Conservation (phyloP, 2,113 vertebrate species). For the Microtus ochrogaster region DNA sequence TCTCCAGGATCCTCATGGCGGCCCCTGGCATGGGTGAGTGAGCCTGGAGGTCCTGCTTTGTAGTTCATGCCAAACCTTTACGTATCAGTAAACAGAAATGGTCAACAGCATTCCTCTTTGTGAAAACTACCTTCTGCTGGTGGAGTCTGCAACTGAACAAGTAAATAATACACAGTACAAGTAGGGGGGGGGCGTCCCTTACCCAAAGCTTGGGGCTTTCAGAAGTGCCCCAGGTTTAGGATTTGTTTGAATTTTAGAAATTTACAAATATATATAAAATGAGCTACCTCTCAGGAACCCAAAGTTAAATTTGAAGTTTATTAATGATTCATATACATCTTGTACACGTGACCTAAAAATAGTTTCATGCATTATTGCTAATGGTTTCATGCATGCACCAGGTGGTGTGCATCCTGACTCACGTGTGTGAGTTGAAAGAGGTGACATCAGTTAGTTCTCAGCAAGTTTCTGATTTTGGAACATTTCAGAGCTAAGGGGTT, state of each 20-base stretch:
- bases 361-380: not conserved
- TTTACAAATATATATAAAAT: not conserved
- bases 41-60: not conserved
- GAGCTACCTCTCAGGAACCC: not conserved
- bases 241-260: not conserved
- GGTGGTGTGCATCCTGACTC: not conserved
- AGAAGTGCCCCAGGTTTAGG: not conserved
- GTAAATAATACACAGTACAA: not conserved
- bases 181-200: not conserved
- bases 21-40: constrained; percentile 97
- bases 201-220: not conserved
- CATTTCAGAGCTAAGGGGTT: not conserved
- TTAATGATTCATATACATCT: not conserved
- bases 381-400: not conserved
- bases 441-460: not conserved
- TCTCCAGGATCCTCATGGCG: constrained; percentile 98
- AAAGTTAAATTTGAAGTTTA: not conserved
- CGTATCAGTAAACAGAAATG: not conserved
- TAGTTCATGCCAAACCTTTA: accelerated
- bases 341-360: not conserved
- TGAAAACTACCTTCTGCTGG: not conserved
- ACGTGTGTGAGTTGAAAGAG: not conserved
- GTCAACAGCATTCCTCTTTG: not conserved
- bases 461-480: not conserved
- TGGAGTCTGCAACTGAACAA: not conserved